Base-by-base conservation (phyloP, 1,140 invertebrate genomes). In the Meloidogyne hapla region DNA sequence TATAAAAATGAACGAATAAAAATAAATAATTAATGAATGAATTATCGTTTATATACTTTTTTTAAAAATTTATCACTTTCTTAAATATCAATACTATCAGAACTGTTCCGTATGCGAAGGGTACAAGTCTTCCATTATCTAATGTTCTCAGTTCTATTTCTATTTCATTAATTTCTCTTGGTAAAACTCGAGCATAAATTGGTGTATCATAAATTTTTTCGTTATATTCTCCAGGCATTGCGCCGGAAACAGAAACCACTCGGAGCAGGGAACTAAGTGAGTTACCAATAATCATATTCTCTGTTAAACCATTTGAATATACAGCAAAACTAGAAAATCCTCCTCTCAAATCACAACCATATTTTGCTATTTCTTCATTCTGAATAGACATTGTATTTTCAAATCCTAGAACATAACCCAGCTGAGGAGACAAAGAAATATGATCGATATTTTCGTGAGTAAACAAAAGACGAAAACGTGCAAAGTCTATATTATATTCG, bases 221-320 rank as follows among this genome's bases (percentile, higher is more conserved):
- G 18, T 42, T 62, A 18, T 38, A 40, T 21, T 65, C 40, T 1
- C 74, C 74, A 10, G 38, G 33, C 0, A 25, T 61, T 0, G 40
- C 40, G 2, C 40, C 40, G 2, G 40, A 42, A 42, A 42, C 12
- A 1, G 69, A 23, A 15, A 71, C 61, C 0, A 61, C 38, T 18
- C 69, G 8, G 5, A 71, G 21, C 21, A 71, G n/a, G 0, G 28
- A 75, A 4, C 28, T 75, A 2, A 75, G 38, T 9, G 33, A 18
- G 12, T 75, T 26, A 28, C 74, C 74, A 38, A 75, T n/a, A 76
- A 75, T 75, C 74, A 75, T 67, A 4, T 65, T 56, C 6, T 75
- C 48, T 15, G 26, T 28, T 0, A 45, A 21, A 6, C 28, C 72
- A 12, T 61, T 33, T 6, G 33, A 21, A 38, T 75, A 75, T 15